Evolutionary conservation across 92 coral and sea anemone genomes (phyloP), one percentile per base, ranked within the genome.

Genomic region (Porites divaricata): DNA sequence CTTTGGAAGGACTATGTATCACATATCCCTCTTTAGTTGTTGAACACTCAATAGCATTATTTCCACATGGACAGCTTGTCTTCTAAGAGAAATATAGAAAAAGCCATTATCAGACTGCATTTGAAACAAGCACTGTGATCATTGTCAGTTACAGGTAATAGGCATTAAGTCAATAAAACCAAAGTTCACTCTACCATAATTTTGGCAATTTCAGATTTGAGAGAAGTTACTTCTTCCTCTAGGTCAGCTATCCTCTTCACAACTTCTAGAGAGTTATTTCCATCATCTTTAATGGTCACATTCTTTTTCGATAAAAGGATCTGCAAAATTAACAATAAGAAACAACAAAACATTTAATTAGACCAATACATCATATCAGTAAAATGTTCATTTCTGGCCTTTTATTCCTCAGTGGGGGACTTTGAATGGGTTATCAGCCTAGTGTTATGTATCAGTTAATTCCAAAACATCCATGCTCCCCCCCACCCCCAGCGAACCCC

Each of bases 151-250:
- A 53, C 58, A 53, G 15, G 58, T 53, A 53, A 2, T 53, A 53
- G 14, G 58, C 14, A 6, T 53, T 13, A 53, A 13, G 58, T 54
- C 17, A 54, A 11, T n/a, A n/a, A 54, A 54, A 54, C 15, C 59
- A 54, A 54, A 54, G 59, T 19, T 9, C n/a, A 12, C 13, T 63
- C 8, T 79, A 90, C 96, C 87, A 35, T 35, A 35, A 35, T 35
- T 35, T 93, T 85, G 41, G 72, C 69, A 49, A 80, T 83, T 48
- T 58, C 77, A 50, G 95, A 83, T 83, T 91, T 95, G 51, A 97
- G 68, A 48, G 89, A 73, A 74, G 91, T 91, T 4, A 97, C 88
- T 86, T 97, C 98, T 16, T 76, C 89, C 83, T 97, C 99, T 17
- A 97, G 93, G 19, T 83, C 80, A 11, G 70, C 88, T 80, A 96